Percentiles rank a stretch among this genome's conserved stretches.
phyloP scores from a whole-genome alignment of 2,113 vertebrate genomes.

The Athene cunicularia region DNA sequence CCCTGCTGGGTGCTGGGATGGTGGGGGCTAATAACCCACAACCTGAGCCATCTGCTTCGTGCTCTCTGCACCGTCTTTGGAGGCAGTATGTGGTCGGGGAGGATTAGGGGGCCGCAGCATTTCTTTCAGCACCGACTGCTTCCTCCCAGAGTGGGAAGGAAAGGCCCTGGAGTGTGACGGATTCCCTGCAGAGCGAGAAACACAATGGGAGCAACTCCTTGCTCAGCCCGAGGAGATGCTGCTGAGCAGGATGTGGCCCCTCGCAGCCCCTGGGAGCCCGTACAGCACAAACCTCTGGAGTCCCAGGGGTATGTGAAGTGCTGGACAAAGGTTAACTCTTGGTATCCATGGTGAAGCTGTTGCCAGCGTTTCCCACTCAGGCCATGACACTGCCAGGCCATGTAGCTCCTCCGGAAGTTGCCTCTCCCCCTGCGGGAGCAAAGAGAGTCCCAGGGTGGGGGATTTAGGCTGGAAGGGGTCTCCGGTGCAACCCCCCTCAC shows the following conservation, averaged over 20 bases:
- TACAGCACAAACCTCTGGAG: neutral
- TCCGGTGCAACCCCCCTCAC: accelerated
- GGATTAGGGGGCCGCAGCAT: accelerated
- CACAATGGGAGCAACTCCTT: accelerated
- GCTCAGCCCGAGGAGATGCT: accelerated
- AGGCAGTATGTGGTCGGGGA: accelerated
- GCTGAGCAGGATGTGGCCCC: accelerated
- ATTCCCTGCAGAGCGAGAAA: neutral
- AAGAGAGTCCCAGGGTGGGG: neutral
- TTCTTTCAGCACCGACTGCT: accelerated
- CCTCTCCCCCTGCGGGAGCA: neutral
- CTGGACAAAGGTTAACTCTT: accelerated
- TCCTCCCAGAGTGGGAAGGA: accelerated
- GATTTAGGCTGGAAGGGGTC: neutral
- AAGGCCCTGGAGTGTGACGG: accelerated
- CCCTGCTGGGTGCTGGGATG: accelerated
- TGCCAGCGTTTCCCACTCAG: accelerated
- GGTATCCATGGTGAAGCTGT: neutral
- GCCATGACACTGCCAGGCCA: accelerated
- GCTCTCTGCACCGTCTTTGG: accelerated
- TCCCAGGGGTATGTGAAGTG: accelerated
- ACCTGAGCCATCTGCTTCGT: accelerated
- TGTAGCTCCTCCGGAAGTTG: accelerated
- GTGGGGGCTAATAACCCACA: neutral
- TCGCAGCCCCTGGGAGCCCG: neutral